Conservation (phyloP, 2,888 invertebrate genomes). For the Microctonus aethiopoides region DNA sequence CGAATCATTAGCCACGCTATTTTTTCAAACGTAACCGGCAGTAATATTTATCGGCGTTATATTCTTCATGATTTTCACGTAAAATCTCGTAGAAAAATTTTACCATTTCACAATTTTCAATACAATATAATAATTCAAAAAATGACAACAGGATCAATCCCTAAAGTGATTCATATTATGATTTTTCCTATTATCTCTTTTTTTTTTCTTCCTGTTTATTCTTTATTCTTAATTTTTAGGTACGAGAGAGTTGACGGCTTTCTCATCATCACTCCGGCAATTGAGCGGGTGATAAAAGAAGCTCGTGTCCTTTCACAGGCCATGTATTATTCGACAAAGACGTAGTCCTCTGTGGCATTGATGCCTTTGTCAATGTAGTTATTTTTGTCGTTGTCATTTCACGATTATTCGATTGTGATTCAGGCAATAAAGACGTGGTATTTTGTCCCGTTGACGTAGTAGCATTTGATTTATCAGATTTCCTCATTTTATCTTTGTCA, state of each 20-base stretch:
- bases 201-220: background rate
- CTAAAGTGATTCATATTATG: background rate
- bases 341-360: constrained; percentile 43
- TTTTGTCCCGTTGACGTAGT: constrained; percentile 45
- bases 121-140: background rate
- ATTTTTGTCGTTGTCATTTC: constrained; percentile 45
- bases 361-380: constrained; percentile 40
- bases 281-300: constrained; percentile 61
- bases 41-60: constrained; percentile 44
- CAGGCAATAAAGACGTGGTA: constrained; percentile 43
- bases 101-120: constrained; percentile 11
- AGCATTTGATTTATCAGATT: constrained; percentile 44
- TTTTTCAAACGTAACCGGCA: constrained; percentile 51
- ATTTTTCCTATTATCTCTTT: too few species aligned
- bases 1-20: constrained; percentile 24
- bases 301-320: constrained; percentile 55
- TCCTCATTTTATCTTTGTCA: constrained; percentile 48
- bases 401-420: constrained; percentile 40
- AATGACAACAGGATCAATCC: background rate
- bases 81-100: constrained; percentile 51
- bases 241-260: too few species aligned
- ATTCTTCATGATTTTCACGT: constrained; percentile 25
- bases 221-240: constrained; percentile 3
- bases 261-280: constrained; percentile 54
- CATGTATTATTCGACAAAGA: constrained; percentile 41